These are phyloP conservation scores for Ptilorrhoa leucosticta DNA, from an alignment of 2,113 vertebrate genomes.

Conservation along the genomic window DNA sequence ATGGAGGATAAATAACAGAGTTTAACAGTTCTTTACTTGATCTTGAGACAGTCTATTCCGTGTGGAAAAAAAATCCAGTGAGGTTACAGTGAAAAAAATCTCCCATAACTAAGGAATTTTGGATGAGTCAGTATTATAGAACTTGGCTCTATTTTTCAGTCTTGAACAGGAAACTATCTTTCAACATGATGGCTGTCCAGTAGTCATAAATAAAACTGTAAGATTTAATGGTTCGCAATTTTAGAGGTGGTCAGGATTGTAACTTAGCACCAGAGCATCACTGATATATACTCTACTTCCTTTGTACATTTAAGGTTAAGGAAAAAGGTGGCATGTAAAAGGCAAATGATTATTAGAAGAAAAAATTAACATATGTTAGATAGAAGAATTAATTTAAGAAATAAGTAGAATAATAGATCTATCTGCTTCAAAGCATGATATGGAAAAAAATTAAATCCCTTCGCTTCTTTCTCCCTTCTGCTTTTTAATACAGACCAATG, in stretches of 20 bases:
- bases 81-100: not conserved
- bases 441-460: accelerated
- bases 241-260: not conserved
- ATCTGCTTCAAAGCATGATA: not conserved
- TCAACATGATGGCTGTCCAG: not conserved
- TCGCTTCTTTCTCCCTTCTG: accelerated
- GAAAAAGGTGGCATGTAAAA: not conserved
- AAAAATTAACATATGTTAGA: not conserved
- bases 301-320: not conserved
- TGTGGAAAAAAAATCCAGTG: not conserved
- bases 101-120: not conserved
- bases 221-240: not conserved
- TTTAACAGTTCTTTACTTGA: not conserved
- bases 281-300: not conserved
- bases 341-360: not conserved
- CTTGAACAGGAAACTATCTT: not conserved
- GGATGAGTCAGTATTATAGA: not conserved
- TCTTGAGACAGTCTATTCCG: not conserved
- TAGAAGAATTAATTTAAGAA: not conserved
- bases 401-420: not conserved
- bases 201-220: not conserved
- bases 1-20: not conserved
- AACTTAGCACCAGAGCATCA: not conserved
- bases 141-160: not conserved
- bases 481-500: not conserved